phyloP scores from a whole-genome alignment of 2,888 invertebrate genomes.

The Metallyticus violacea region DNA sequence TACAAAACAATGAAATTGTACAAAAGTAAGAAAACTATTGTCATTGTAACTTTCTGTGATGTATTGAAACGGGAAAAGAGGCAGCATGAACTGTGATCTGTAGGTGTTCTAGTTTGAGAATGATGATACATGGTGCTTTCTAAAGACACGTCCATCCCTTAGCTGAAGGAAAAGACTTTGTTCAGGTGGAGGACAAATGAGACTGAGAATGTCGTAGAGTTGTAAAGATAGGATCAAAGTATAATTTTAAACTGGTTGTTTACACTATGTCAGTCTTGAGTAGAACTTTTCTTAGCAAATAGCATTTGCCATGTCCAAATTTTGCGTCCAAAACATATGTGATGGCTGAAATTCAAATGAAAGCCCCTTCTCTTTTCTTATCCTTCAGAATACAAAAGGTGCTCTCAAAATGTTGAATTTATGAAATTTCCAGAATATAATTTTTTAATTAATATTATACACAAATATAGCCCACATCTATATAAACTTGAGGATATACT shows the following conservation, averaged over 20 bases:
- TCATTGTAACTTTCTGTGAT: constrained; percentile 32
- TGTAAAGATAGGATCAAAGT: background rate
- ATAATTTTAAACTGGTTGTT: constrained; percentile 13
- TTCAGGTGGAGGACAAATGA: background rate
- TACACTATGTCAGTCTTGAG: background rate
- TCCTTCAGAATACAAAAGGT: constrained; percentile 4
- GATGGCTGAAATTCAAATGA: constrained; percentile 19
- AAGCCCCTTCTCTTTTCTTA: constrained; percentile 7
- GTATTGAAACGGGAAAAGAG: constrained; percentile 30
- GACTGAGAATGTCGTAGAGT: background rate
- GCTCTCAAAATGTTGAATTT: constrained; percentile 1
- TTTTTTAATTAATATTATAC: constrained; percentile 17
- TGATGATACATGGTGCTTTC: constrained; percentile 7
- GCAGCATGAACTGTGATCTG: constrained; percentile 28
- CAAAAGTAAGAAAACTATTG: constrained; percentile 21
- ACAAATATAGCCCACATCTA: background rate
- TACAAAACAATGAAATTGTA: constrained; percentile 28
- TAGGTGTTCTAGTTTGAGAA: constrained; percentile 10
- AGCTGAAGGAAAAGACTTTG: constrained; percentile 1
- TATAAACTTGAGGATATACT: background rate
- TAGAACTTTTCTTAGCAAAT: background rate
- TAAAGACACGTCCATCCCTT: constrained; percentile 16
- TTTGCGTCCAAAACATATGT: constrained; percentile 30
- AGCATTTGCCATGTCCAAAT: constrained; percentile 5
- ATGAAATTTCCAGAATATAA: constrained; percentile 13